Evolutionary conservation across 2,888 invertebrate genomes (phyloP).

Genomic region (Augochlorella aurata): DNA sequence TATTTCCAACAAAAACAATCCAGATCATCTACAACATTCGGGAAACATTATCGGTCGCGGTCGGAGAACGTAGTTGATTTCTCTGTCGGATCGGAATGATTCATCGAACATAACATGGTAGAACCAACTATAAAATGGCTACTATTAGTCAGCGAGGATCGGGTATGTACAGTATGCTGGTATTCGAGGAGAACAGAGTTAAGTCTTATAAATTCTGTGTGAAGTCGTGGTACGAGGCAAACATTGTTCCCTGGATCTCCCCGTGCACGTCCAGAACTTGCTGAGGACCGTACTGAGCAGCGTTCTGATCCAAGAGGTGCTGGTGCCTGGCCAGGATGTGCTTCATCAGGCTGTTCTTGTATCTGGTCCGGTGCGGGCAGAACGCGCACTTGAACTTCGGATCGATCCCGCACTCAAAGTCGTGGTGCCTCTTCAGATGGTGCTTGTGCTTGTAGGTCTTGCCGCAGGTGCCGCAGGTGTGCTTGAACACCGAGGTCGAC

Average conservation of each 20-base stretch:
- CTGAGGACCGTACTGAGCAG: constrained; percentile 48
- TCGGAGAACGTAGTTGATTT: background rate
- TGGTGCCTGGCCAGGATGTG: constrained; percentile 77
- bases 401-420: constrained; percentile 83
- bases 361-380: constrained; percentile 80
- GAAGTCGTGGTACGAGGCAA: constrained; percentile 62
- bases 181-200: too few relatives aligned
- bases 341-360: constrained; percentile 78
- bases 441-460: constrained; percentile 78
- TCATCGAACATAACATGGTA: background rate
- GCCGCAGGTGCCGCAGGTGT: constrained; percentile 75
- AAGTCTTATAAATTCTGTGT: constrained; percentile 51
- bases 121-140: background rate
- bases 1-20: constrained; percentile 32
- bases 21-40: background rate
- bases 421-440: constrained; percentile 77
- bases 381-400: constrained; percentile 81
- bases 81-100: background rate
- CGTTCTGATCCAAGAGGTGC: constrained; percentile 61
- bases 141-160: background rate
- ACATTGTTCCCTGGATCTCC: constrained; percentile 56
- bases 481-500: constrained; percentile 50
- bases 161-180: too few relatives aligned
- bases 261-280: constrained; percentile 46
- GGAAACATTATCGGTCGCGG: background rate